Percentiles rank a stretch among this genome's conserved stretches.
Conservation (phyloP, 2,797 vertebrate species). For the Amazona finschi region DNA sequence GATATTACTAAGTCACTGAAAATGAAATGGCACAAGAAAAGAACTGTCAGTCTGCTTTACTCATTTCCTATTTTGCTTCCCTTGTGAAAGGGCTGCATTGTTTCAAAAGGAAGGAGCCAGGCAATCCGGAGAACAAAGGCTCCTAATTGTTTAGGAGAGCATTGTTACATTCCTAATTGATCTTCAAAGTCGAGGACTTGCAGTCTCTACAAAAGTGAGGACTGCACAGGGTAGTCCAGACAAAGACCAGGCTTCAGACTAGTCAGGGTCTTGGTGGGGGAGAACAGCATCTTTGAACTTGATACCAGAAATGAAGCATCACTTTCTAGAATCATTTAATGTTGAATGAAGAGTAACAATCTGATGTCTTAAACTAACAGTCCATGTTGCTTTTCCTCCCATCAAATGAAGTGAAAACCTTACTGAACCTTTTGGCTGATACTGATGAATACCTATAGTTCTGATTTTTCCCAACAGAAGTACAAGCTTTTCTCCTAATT, state of each 20-base stretch:
- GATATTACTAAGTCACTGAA: background rate
- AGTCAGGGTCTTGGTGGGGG: background rate
- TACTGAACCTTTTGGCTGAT: background rate
- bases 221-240: background rate
- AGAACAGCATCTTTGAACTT: background rate
- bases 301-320: background rate
- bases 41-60: conserved; percentile 9
- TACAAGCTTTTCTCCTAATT: background rate
- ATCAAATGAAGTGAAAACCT: background rate
- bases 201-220: background rate
- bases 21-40: background rate
- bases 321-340: background rate
- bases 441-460: background rate
- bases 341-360: background rate
- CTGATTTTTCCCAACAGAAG: background rate
- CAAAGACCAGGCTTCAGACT: background rate
- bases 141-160: background rate
- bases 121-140: conserved; percentile 14
- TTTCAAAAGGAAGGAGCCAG: conserved; percentile 19
- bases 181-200: background rate
- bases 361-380: background rate
- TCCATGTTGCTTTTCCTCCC: background rate
- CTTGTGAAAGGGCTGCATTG: background rate
- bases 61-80: background rate
- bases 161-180: background rate